Evolutionary conservation across 2,888 invertebrate species (phyloP), one percentile per base, ranked within the genome.

Genomic region (Nomada flava): DNA sequence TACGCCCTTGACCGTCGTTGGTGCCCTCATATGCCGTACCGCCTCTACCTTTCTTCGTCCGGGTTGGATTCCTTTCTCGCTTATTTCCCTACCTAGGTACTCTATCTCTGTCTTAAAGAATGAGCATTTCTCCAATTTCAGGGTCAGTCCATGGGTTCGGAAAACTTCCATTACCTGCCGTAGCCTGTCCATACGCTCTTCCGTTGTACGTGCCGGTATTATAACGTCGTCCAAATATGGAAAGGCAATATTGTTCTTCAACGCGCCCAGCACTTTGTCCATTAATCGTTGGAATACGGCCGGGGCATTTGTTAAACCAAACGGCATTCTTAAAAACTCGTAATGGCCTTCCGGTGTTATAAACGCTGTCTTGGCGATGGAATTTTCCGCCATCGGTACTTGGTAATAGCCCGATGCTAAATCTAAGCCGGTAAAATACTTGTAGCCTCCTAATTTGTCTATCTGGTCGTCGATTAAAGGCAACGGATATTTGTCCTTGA

Each of bases 11-110:
- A 71, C 71, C 1, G 20, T 23, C 0, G 0, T 2, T 9, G 76
- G 69, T 1, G 20, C 20, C 9, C 1, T n/a, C 76, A 76, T 76
- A 0, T 20, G 0, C 1, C 23, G 2, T 0, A 69, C 47, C 1
- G 76, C 47, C 0, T 68, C 57, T 0, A 57, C 23, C 1, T 76
- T 76, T 0, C 53, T 23, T 20, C 42, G n/a, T 0, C 76, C 69
- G 0, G 63, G 55, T 26, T 52, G 18, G 0, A 68, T 62, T 0
- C 62, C 68, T 3, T 23, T 26, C 7, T 20, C 47, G 29, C 64
- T 73, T 1, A 73, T 64, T 10, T 73, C 64, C 2, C 72, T 11
- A 2, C 68, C 67, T 1, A 68, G 15, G 7, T 75, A 68, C 0
- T 75, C 59, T 2, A 68, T 75, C 2, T 23, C 36, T 5, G 23